These are phyloP conservation scores for Drosophila testacea DNA, from an alignment of 2,888 invertebrate species.

Conservation along the genomic window DNA sequence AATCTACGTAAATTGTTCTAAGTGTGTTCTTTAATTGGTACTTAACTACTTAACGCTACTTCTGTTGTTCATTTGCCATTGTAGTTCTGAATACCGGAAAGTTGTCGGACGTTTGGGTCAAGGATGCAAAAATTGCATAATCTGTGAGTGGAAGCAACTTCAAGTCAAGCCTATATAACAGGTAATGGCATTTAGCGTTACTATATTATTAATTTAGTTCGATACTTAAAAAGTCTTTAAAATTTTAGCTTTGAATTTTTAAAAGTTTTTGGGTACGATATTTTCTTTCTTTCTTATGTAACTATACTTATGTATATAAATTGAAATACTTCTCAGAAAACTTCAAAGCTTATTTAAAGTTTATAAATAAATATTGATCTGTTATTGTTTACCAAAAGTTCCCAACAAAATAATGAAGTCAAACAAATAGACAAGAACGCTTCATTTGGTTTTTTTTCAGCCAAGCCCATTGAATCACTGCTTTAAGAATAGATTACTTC, in stretches of 20 bases:
- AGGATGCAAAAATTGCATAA: conserved; percentile 44
- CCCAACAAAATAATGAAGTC: too few relatives aligned
- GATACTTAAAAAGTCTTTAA: neutral
- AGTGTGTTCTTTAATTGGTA: conserved; percentile 13
- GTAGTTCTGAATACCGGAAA: conserved; percentile 56
- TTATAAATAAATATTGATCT: conserved; percentile 8
- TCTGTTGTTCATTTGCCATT: conserved; percentile 13
- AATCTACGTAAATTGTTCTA: neutral
- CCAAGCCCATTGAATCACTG: too few relatives aligned
- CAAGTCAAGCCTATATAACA: neutral
- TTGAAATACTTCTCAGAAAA: neutral
- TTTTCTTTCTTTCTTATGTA: too few relatives aligned
- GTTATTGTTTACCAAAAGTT: too few relatives aligned
- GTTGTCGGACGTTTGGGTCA: conserved; percentile 47
- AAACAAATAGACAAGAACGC: too few relatives aligned
- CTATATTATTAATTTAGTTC: conserved; percentile 3
- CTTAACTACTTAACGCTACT: conserved; percentile 19
- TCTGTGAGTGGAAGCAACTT: conserved; percentile 21
- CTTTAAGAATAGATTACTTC: too few relatives aligned
- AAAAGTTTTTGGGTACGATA: neutral
- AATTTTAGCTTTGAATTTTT: too few relatives aligned
- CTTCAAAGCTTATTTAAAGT: neutral
- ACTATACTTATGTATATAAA: too few relatives aligned
- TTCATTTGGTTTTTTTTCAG: too few relatives aligned
- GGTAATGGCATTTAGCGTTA: neutral